These are phyloP conservation scores for Sminthurinus aureus DNA, from an alignment of 2,888 invertebrate genomes.

Conservation along the genomic window DNA sequence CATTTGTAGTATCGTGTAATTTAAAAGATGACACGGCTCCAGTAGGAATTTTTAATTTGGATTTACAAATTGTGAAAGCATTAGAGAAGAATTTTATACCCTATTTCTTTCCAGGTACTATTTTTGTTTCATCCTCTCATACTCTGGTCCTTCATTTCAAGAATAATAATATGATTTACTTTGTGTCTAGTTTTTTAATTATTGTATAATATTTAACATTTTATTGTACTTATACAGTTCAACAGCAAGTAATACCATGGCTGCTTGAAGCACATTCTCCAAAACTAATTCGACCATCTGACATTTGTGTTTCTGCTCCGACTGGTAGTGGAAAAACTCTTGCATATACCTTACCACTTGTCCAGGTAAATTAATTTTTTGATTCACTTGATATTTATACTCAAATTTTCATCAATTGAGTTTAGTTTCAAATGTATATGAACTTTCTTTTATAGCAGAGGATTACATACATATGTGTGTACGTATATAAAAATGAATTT, in stretches of 20 bases:
- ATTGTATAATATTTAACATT: too few species aligned
- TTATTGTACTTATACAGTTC: constrained; percentile 67
- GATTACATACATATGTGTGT: too few species aligned
- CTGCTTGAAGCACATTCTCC: constrained; percentile 71
- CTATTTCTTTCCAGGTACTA: constrained; percentile 76
- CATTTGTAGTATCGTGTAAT: constrained; percentile 78
- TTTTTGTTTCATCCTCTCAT: background rate
- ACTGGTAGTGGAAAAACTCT: constrained; percentile 69
- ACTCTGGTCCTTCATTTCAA: too few species aligned
- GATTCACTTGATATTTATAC: background rate
- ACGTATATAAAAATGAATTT: background rate
- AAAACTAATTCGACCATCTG: constrained; percentile 76
- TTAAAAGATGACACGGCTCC: constrained; percentile 68
- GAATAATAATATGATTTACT: background rate
- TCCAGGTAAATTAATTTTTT: constrained; percentile 63
- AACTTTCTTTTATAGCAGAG: too few species aligned
- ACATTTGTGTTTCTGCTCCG: constrained; percentile 78
- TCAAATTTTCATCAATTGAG: background rate
- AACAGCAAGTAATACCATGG: constrained; percentile 79
- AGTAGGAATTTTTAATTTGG: constrained; percentile 71
- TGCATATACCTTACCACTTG: constrained; percentile 68
- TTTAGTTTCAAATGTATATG: background rate
- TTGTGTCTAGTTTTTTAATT: background rate
- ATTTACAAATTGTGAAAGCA: constrained; percentile 70
- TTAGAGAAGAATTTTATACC: constrained; percentile 76